These are phyloP conservation scores for Thumatha senex DNA, from an alignment of 2,888 invertebrate species.

Conservation along the genomic window DNA sequence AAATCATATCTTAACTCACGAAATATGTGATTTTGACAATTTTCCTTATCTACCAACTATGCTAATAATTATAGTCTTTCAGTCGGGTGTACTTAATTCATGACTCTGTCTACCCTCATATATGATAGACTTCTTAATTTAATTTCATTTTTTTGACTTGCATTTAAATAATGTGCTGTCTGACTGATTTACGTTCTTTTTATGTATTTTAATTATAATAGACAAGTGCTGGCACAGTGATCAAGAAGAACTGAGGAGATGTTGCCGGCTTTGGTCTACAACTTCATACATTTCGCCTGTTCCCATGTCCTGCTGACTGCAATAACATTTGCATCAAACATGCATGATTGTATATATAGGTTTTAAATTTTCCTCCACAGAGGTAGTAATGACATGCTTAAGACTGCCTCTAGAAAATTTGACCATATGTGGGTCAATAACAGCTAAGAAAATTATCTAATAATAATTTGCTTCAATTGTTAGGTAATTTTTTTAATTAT, in stretches of 20 bases:
- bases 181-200: no score
- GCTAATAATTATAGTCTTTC: no score
- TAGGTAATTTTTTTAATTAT: slow-evolving; percentile 14
- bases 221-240: background rate
- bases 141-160: no score
- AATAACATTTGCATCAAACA: slow-evolving; percentile 17
- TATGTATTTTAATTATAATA: background rate
- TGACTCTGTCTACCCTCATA: no score
- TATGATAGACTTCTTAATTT: no score
- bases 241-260: slow-evolving; percentile 22
- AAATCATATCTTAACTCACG: no score
- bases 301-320: slow-evolving; percentile 23
- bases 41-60: no score
- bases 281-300: slow-evolving; percentile 18
- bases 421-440: slow-evolving; percentile 30
- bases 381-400: slow-evolving; percentile 19
- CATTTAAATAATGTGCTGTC: no score
- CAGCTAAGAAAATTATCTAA: slow-evolving; percentile 45
- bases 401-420: slow-evolving; percentile 24
- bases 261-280: slow-evolving; percentile 5
- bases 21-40: no score
- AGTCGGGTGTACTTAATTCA: no score
- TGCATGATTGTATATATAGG: slow-evolving; percentile 27
- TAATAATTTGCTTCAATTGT: slow-evolving; percentile 33
- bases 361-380: slow-evolving; percentile 16